Percentiles rank a stretch among this genome's conserved stretches.
phyloP scores from a whole-genome alignment of 2,113 vertebrate genomes.

The Oncorhynchus tshawytscha region DNA sequence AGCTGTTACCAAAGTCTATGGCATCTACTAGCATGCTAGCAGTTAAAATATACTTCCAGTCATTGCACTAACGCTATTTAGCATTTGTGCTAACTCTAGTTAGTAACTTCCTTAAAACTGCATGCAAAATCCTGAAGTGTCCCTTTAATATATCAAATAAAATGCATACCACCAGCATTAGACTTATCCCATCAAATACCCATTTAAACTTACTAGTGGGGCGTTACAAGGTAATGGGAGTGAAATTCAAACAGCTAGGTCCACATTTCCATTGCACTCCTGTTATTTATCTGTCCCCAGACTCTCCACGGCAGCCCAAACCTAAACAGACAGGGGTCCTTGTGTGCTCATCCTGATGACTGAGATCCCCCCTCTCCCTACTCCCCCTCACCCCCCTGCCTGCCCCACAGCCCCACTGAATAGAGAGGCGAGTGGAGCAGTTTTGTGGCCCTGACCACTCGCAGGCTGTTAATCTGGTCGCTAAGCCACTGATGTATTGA shows the following conservation, averaged over 20 bases:
- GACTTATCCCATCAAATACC: conserved; percentile 29
- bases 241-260: conserved; percentile 45
- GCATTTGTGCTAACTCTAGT: too few species aligned
- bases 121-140: neutral
- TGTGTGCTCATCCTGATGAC: conserved; percentile 55
- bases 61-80: too few species aligned
- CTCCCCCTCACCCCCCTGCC: conserved; percentile 53
- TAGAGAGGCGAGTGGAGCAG: conserved; percentile 61
- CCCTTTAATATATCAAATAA: neutral
- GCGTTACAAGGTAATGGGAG: conserved; percentile 26
- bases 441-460: conserved; percentile 68
- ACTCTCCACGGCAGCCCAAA: conserved; percentile 58
- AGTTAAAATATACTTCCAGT: too few species aligned
- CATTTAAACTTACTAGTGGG: conserved; percentile 37
- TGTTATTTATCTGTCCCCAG: conserved; percentile 65
- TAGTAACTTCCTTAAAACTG: too few species aligned
- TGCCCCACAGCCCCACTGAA: conserved; percentile 57
- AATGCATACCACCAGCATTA: conserved; percentile 3
- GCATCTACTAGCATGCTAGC: too few species aligned
- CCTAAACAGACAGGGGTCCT: conserved; percentile 60
- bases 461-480: conserved; percentile 74
- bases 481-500: conserved; percentile 75
- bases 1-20: too few species aligned
- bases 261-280: conserved; percentile 52
- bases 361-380: conserved; percentile 42